Evolutionary conservation across 2,888 invertebrate genomes (phyloP).

Genomic region (Horisme vitalbata): DNA sequence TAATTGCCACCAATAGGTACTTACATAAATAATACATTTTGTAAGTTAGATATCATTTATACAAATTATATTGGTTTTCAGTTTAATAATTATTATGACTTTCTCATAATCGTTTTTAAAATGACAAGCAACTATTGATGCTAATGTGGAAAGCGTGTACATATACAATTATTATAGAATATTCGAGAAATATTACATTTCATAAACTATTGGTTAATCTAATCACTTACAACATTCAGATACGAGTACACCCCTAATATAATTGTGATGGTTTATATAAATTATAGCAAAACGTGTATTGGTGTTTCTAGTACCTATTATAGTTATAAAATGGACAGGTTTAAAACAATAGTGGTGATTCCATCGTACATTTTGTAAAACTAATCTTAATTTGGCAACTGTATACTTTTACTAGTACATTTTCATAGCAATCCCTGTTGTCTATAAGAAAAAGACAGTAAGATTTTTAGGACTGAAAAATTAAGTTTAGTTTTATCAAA

Average conservation of each 20-base stretch:
- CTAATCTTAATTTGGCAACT: too few species aligned
- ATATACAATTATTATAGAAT: slow-evolving; percentile 23
- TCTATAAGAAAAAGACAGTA: too few species aligned
- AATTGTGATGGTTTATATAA: slow-evolving; percentile 33
- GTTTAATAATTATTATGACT: slow-evolving; percentile 53
- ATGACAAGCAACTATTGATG: slow-evolving; percentile 29
- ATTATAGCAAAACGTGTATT: slow-evolving; percentile 28
- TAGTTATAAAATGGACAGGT: slow-evolving; percentile 60
- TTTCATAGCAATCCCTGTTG: too few species aligned
- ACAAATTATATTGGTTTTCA: slow-evolving; percentile 6
- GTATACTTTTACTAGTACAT: too few species aligned
- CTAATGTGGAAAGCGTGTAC: slow-evolving; percentile 22
- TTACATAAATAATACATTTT: too few species aligned
- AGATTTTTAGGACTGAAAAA: too few species aligned
- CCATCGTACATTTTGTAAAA: too few species aligned
- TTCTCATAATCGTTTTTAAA: slow-evolving; percentile 34
- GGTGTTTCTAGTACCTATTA: slow-evolving; percentile 31
- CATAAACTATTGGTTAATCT: slow-evolving; percentile 25
- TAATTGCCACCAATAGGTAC: too few species aligned
- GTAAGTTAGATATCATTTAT: neutral
- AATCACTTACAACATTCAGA: slow-evolving; percentile 31
- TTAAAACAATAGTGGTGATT: slow-evolving; percentile 34
- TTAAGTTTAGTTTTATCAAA: too few species aligned
- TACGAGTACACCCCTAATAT: slow-evolving; percentile 12
- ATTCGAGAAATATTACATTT: slow-evolving; percentile 37